A percentile compares a stretch with the other conserved stretches of the same genome.
phyloP scores from a whole-genome alignment of 2,797 vertebrate species.

The Hydrocynus forskahlii region DNA sequence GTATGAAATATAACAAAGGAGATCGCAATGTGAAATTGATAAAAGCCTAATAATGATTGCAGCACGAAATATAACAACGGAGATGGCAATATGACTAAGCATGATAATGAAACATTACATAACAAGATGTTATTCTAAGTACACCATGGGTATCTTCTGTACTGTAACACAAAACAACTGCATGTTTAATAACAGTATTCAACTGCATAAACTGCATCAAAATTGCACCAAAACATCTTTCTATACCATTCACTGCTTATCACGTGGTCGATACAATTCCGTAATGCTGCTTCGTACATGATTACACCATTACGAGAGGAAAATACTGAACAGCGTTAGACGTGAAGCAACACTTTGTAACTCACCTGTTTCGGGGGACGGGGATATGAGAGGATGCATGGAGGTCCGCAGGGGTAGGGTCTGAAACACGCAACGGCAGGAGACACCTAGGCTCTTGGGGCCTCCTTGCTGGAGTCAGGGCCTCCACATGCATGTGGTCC shows the following conservation, averaged over 20 bases:
- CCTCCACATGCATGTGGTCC: constrained; percentile 75
- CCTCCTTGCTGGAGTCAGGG: constrained; percentile 71
- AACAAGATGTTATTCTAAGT: not conserved
- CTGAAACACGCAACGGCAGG: constrained; percentile 66
- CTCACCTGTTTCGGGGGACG: constrained; percentile 81
- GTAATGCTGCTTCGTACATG: not conserved
- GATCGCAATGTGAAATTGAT: too few relatives aligned
- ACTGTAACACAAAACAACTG: not conserved
- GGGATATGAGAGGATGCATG: constrained; percentile 79
- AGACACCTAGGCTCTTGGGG: constrained; percentile 66
- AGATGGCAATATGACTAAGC: not conserved
- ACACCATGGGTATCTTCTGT: not conserved
- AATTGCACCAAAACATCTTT: too few relatives aligned
- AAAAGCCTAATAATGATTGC: too few relatives aligned
- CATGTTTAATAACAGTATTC: too few relatives aligned
- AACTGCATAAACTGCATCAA: not conserved
- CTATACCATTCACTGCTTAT: too few relatives aligned
- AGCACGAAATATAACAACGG: too few relatives aligned
- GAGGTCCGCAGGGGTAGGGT: constrained; percentile 61
- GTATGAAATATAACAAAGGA: too few relatives aligned
- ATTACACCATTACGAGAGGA: not conserved
- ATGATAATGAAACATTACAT: not conserved
- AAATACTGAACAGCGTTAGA: not conserved
- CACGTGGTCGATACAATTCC: not conserved
- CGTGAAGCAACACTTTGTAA: not conserved